Conservation (phyloP, 2,888 invertebrate species). For the Crematogaster levior region DNA sequence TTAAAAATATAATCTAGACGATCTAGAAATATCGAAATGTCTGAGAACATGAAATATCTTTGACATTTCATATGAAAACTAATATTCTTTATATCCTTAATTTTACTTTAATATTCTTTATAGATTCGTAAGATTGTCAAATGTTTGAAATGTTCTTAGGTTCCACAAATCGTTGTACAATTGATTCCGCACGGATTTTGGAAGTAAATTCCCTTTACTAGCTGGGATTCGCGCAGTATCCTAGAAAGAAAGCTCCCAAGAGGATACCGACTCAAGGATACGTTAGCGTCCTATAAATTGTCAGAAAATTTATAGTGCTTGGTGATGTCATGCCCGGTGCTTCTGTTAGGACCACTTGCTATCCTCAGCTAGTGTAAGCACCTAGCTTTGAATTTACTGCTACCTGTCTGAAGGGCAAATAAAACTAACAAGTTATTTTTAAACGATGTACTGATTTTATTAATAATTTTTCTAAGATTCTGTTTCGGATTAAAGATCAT, state of each 20-base stretch:
- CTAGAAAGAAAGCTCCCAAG: slow-evolving; percentile 59
- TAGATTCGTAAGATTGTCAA: slow-evolving; percentile 14
- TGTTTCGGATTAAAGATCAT: neutral
- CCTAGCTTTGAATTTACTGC: slow-evolving; percentile 72
- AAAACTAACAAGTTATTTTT: slow-evolving; percentile 45
- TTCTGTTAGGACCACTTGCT: slow-evolving; percentile 54
- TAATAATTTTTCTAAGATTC: neutral
- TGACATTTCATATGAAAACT: neutral
- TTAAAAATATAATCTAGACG: neutral
- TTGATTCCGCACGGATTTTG: slow-evolving; percentile 21
- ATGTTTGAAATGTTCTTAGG: neutral
- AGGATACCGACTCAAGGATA: slow-evolving; percentile 51
- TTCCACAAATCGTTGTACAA: neutral
- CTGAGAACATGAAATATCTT: neutral
- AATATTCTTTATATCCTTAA: neutral
- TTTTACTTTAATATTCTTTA: neutral
- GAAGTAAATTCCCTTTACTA: slow-evolving; percentile 31
- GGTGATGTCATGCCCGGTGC: slow-evolving; percentile 63
- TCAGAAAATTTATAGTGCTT: slow-evolving; percentile 73
- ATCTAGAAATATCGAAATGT: slow-evolving; percentile 25
- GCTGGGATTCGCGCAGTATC: slow-evolving; percentile 27
- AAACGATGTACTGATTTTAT: neutral
- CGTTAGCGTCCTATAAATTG: slow-evolving; percentile 71
- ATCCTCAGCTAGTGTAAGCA: slow-evolving; percentile 63
- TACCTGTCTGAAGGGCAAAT: slow-evolving; percentile 62